Evolutionary conservation across 2,888 invertebrate species (phyloP).

Genomic region (Drosophila stalkeri): DNA sequence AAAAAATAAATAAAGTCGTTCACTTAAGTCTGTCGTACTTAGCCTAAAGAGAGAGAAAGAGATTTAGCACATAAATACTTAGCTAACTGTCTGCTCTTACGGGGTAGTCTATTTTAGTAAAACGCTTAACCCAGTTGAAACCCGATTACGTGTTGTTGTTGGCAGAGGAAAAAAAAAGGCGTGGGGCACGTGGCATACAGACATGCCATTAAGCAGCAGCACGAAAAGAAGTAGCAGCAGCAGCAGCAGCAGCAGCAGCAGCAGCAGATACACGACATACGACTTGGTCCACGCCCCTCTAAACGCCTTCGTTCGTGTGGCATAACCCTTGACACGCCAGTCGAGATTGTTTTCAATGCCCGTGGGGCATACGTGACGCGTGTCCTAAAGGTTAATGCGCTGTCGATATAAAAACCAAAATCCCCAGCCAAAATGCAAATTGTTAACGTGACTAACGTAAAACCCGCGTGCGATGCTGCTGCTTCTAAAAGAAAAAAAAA

Average conservation of each 20-base stretch:
- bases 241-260: conserved; percentile 13
- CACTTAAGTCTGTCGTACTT: conserved; percentile 30
- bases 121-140: conserved; percentile 66
- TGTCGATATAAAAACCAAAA: conserved; percentile 59
- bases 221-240: conserved; percentile 38
- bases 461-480: conserved; percentile 45
- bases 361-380: conserved; percentile 66
- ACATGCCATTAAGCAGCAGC: conserved; percentile 69
- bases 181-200: conserved; percentile 67
- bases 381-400: conserved; percentile 71
- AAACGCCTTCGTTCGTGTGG: conserved; percentile 26
- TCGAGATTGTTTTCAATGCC: conserved; percentile 71
- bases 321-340: conserved; percentile 65
- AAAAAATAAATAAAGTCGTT: neutral
- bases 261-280: conserved; percentile 41
- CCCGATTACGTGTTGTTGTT: conserved; percentile 68
- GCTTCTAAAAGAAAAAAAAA: neutral
- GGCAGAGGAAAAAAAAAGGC: conserved; percentile 24
- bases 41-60: conserved; percentile 22
- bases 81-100: conserved; percentile 49
- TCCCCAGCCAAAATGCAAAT: conserved; percentile 69
- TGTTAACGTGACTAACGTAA: conserved; percentile 72
- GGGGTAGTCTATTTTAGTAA: conserved; percentile 60
- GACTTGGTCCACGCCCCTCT: conserved; percentile 36
- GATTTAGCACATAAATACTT: conserved; percentile 48